A percentile compares a stretch with the other conserved stretches of the same genome.
Conservation (phyloP, 2,888 invertebrate species). For the Craniophora ligustri region DNA sequence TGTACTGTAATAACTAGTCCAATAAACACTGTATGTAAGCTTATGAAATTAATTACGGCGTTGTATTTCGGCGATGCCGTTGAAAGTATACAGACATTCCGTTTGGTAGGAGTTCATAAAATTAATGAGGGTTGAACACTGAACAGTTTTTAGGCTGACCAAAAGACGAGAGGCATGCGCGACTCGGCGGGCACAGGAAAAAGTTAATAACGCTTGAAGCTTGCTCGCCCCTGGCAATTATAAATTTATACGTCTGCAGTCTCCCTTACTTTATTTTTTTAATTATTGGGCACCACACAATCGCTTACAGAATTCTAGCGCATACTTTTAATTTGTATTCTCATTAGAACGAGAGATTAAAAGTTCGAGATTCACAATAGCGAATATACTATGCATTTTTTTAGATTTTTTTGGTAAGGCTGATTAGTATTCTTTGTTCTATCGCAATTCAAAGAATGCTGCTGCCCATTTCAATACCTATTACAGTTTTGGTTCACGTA, state of each 20-base stretch:
- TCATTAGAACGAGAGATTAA: not conserved
- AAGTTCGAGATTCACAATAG: not conserved
- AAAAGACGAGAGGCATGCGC: conserved; percentile 50
- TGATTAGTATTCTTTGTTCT: not conserved
- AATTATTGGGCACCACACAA: conserved; percentile 52
- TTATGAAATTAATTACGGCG: not conserved
- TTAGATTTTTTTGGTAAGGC: not conserved
- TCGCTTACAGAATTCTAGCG: conserved; percentile 32
- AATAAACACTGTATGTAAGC: conserved; percentile 5
- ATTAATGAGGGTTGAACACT: conserved; percentile 56
- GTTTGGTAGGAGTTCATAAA: conserved; percentile 54
- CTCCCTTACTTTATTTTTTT: conserved; percentile 54
- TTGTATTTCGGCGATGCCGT: conserved; percentile 1
- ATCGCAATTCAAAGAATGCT: too few relatives aligned
- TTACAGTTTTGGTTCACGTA: too few relatives aligned
- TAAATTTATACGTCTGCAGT: conserved; percentile 59
- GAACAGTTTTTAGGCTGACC: conserved; percentile 59
- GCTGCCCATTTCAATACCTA: too few relatives aligned
- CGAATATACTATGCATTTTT: not conserved
- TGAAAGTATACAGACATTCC: conserved; percentile 32
- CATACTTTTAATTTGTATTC: conserved; percentile 42
- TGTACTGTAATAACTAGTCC: not conserved
- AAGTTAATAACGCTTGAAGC: conserved; percentile 71
- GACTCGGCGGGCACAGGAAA: conserved; percentile 54
- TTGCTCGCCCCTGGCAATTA: conserved; percentile 59